Evolutionary conservation across 2,888 invertebrate genomes (phyloP), one percentile per base, ranked within the genome.

Genomic region (Rhagophthalmus giganteus): DNA sequence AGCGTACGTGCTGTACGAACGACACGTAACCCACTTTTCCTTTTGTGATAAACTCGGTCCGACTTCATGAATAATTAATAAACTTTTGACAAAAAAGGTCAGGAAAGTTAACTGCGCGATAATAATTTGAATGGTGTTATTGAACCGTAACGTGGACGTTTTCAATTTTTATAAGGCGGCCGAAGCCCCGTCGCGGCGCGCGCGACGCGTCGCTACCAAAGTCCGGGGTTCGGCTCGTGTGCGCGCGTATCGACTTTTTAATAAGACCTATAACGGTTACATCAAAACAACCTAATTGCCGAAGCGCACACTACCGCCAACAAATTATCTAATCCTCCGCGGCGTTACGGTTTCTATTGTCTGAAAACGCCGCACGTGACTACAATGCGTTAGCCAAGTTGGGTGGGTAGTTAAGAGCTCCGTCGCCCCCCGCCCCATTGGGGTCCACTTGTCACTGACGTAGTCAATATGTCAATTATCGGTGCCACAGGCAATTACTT

Each of bases 401-500:
- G 27, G 46, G 41, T 32, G 41, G 46, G 34, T 46, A 53, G 39
- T 46, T 41, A 28, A 48, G 37, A 42, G 44, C 30, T 40, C 37
- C 31, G 34, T 45, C n/a, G 15, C 28, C 24, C 34, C 46, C 39
- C n/a, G 38, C 51, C 52, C 52, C 37, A 31, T 15, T 35, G 52
- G 52, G 52, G 40, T 37, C 40, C 54, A 62, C 69, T 69, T 68
- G 69, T 68, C 68, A 66, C 52, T 68, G 70, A 70, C 70, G 61
- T 64, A 67, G 68, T 68, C 70, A 71, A 71, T 71, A 71, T 71
- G 71, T 71, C 71, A 71, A 70, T 71, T 71, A 71, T 67, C 68
- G 58, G 66, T 65, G 62, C 67, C 63, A 58, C 64, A 64, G 65
- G 68, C 69, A 68, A 70, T 71, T 70, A 69, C 67, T 68, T 70